Evolutionary conservation across 2,888 invertebrate genomes (phyloP).

Genomic region (Hemaris fuciformis): DNA sequence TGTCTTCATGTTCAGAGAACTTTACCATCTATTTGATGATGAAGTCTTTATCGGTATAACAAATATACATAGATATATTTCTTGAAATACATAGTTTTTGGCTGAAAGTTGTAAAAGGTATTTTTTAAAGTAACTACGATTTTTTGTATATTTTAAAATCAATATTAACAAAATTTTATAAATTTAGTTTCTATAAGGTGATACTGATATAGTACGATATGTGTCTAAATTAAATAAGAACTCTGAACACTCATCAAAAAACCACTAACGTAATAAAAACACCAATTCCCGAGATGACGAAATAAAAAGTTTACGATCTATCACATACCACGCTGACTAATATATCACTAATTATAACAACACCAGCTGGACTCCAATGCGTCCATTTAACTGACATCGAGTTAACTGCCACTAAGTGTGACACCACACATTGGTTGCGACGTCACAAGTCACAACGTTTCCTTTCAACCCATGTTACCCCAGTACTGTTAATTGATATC

Average conservation of each 20-base stretch:
- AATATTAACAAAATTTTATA: no score
- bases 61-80: not conserved
- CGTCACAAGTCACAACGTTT: constrained; percentile 49
- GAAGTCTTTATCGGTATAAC: not conserved
- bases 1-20: constrained; percentile 3
- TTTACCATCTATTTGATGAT: not conserved
- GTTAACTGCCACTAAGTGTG: constrained; percentile 73
- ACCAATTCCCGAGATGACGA: not conserved
- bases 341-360: constrained; percentile 69
- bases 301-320: constrained; percentile 18
- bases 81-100: not conserved
- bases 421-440: constrained; percentile 66
- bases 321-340: constrained; percentile 34
- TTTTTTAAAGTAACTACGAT: no score
- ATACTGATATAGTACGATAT: no score
- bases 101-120: no score
- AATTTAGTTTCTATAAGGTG: no score
- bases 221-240: no score
- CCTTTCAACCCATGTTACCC: constrained; percentile 52
- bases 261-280: not conserved
- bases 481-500: constrained; percentile 62
- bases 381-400: constrained; percentile 64
- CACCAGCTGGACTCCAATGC: constrained; percentile 61
- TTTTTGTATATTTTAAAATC: no score
- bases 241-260: not conserved